phyloP scores from a whole-genome alignment of 1,140 invertebrate genomes.

The Daktulosphaira vitifoliae region DNA sequence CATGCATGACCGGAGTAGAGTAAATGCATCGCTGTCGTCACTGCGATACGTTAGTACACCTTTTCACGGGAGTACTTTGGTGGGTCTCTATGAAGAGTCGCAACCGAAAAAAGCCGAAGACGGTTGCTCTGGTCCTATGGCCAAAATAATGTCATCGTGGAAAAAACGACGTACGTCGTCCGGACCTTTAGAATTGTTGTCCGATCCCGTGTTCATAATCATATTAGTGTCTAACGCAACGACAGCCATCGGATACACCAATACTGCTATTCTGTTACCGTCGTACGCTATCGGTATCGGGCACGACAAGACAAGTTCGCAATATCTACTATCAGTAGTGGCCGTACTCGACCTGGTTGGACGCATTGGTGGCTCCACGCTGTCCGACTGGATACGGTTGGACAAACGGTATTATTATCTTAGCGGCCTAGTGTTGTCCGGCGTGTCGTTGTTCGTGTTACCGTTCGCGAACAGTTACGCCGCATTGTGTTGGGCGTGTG shows the following conservation, averaged over 20 bases:
- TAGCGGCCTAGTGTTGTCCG: conserved; percentile 64
- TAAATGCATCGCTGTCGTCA: conserved; percentile 53
- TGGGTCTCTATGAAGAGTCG: conserved; percentile 66
- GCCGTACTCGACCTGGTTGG: conserved; percentile 69
- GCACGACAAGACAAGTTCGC: conserved; percentile 58
- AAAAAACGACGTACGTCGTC: background rate
- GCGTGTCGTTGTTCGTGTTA: conserved; percentile 58
- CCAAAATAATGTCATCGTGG: background rate
- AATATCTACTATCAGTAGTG: conserved; percentile 65
- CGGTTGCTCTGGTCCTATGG: background rate
- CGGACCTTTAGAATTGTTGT: conserved; percentile 53
- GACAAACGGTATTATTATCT: conserved; percentile 74
- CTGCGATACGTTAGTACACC: conserved; percentile 74
- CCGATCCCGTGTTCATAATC: conserved; percentile 68
- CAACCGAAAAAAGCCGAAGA: conserved; percentile 46
- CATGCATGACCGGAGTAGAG: conserved; percentile 30
- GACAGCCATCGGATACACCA: conserved; percentile 75
- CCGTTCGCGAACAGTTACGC: conserved; percentile 52
- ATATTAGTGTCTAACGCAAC: conserved; percentile 74
- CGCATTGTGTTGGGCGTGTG: conserved; percentile 57
- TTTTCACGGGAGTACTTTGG: conserved; percentile 71
- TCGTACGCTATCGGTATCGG: conserved; percentile 59
- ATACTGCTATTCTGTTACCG: conserved; percentile 71
- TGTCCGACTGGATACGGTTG: conserved; percentile 62
- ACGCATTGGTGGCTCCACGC: conserved; percentile 67